Base-by-base conservation (phyloP, 1,140 invertebrate genomes). In the Platyscapa corneri region DNA sequence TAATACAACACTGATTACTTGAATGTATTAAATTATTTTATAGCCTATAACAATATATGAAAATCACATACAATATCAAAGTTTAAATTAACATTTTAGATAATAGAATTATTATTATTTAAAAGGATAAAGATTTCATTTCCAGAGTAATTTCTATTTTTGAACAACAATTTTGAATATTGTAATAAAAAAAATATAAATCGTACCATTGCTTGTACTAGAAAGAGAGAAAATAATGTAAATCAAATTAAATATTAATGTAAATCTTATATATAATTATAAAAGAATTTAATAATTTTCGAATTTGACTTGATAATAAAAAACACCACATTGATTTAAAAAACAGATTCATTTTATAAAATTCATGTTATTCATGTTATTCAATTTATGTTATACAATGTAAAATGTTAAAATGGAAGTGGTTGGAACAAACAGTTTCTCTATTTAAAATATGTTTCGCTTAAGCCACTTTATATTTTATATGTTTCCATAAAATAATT, bases 111-210 rank as follows among this genome's bases (percentile, higher is more conserved):
- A 42, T n/a, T n/a, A n/a, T n/a, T 49, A 42, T 30, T 3, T 3
- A 77, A 77, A 56, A 18, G 56, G 42, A 39, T 20, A 7, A 39
- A 85, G 70, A 49, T 85, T 81, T 72, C 84, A 81, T 85, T 84
- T 46, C 67, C 65, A 80, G 10, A 80, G 23, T 30, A 8, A 23
- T 81, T 49, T 46, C 16, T 32, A 60, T 65, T 70, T 84, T n/a
- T n/a, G 32, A 75, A 83, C 37, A 86, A 87, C 87, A 87, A 88
- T 87, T 87, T 77, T 27, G 81, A 86, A 82, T 88, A 90, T 83
- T 86, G 87, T 90, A 89, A 89, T 80, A 91, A 86, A 85, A 91
- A 86, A 91, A 90, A 91, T 87, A 89, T 92, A 90, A 93, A 93
- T 93, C 90, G 92, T 92, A 93, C 56, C 32, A 83, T 83, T 83